Base-by-base conservation (phyloP, 2,888 invertebrate species). In the Carpatolechia fugitivella region DNA sequence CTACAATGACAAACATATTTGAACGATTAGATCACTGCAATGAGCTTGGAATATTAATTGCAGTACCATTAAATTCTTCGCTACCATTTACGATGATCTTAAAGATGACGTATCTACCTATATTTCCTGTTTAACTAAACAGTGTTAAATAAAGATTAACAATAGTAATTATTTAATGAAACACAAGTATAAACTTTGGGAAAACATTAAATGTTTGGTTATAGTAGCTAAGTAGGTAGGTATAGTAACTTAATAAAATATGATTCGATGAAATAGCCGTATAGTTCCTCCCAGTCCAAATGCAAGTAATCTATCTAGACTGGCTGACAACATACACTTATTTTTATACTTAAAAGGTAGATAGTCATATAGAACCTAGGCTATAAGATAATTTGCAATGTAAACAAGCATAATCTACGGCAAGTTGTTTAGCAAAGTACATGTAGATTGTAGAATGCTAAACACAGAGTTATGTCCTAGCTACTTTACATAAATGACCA, bases 21-120 rank as follows among this genome's bases (percentile, higher is more conserved):
- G 50, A 56, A 46, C 51, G 56, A 56, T 55, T 58, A 46, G 55
- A 54, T 57, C 55, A 59, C 16, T 47, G 41, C 44, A 30, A 51
- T 54, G 58, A 46, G 50, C 58, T 52, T 49, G 36, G 61, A 56
- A 64, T 61, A 63, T 60, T 61, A 64, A 61, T 61, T 44, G 51
- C 35, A 54, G 46, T 35, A 11, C 54, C 52, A 53, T 57, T 52
- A 59, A 56, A 20, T 20, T 44, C 44, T 24, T 5, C 40, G 20
- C 36, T 11, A n/a, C 36, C 47, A 55, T 65, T 60, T 60, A 57
- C 56, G 63, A 63, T 61, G 58, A 58, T 46, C 52, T 54, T 47
- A 55, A 56, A 57, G 51, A 52, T 50, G 52, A 48, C 41, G 18
- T 47, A 24, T 24, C 24, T 47, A n/a, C n/a, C n/a, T n/a, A n/a